Evolutionary conservation across 2,113 vertebrate species (phyloP).

Genomic region (Plotosus lineatus): DNA sequence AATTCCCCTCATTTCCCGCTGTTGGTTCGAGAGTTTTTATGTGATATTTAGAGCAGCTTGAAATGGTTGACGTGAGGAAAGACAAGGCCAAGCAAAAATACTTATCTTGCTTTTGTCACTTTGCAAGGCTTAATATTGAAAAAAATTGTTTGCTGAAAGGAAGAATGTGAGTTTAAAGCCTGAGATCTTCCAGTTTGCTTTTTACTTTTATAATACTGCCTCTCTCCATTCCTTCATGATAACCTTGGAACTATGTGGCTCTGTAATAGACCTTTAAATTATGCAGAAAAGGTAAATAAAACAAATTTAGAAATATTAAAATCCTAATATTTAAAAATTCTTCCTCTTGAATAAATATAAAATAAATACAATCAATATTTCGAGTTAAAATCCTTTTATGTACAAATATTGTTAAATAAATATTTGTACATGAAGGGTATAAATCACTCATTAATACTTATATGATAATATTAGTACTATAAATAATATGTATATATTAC

Average conservation of each 20-base stretch:
- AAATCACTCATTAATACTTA: too few species aligned
- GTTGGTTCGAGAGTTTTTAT: slow-evolving; percentile 7
- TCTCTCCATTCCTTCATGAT: background rate
- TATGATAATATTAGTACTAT: too few species aligned
- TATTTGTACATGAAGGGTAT: too few species aligned
- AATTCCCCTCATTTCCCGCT: slow-evolving; percentile 23
- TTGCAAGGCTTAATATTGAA: background rate
- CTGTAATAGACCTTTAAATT: background rate
- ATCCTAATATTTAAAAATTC: background rate
- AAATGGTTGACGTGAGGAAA: slow-evolving; percentile 19
- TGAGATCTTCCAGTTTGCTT: background rate
- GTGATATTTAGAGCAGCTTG: slow-evolving; percentile 19
- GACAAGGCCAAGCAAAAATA: slow-evolving; percentile 30
- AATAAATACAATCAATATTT: background rate
- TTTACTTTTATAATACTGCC: background rate
- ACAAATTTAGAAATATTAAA: background rate
- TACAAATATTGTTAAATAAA: background rate
- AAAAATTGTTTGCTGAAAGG: background rate
- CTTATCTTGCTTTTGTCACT: slow-evolving; percentile 15
- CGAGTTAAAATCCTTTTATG: background rate
- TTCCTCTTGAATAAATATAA: background rate
- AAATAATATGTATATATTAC: too few species aligned
- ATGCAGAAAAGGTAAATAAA: background rate
- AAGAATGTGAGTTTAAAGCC: background rate
- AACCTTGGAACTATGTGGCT: background rate